Evolutionary conservation across 2,797 vertebrate genomes (phyloP).

Genomic region (Merluccius polli): DNA sequence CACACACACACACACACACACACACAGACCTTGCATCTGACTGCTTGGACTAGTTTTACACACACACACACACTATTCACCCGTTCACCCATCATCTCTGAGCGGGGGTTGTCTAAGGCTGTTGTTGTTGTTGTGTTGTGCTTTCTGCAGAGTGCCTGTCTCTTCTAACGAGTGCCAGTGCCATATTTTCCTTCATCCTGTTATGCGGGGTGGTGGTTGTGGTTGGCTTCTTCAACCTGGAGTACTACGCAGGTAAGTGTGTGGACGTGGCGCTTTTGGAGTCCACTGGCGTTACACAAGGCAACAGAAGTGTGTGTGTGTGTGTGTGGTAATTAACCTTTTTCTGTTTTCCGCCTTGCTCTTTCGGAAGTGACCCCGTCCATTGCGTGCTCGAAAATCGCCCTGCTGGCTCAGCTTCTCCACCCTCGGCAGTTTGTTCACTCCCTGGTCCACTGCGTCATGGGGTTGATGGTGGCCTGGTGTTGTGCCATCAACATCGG

Average conservation of each 20-base stretch:
- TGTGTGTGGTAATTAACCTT: neutral
- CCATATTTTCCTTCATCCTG: slow-evolving; percentile 82
- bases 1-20: too few species aligned
- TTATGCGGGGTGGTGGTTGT: slow-evolving; percentile 78
- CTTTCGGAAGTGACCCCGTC: slow-evolving; percentile 83
- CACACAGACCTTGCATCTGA: too few species aligned
- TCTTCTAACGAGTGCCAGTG: slow-evolving; percentile 74
- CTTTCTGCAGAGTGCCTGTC: slow-evolving; percentile 75
- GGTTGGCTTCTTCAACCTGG: slow-evolving; percentile 83
- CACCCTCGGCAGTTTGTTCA: slow-evolving; percentile 87
- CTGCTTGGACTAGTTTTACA: too few species aligned
- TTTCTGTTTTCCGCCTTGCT: slow-evolving; percentile 21
- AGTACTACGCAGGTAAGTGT: slow-evolving; percentile 87
- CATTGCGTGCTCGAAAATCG: slow-evolving; percentile 88
- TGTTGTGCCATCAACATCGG: slow-evolving; percentile 82
- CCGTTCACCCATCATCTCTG: too few species aligned
- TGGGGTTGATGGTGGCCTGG: slow-evolving; percentile 89
- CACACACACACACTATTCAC: too few species aligned
- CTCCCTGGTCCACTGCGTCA: slow-evolving; percentile 76
- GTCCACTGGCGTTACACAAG: neutral
- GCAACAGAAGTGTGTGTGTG: neutral
- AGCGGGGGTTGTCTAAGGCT: neutral
- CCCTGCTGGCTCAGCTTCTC: slow-evolving; percentile 84
- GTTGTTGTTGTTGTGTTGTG: neutral
- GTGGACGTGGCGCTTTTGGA: neutral